Percentiles rank a stretch among this genome's conserved stretches.
Evolutionary conservation across 2,113 vertebrate species (phyloP).

Genomic region (Eubucco bourcierii): DNA sequence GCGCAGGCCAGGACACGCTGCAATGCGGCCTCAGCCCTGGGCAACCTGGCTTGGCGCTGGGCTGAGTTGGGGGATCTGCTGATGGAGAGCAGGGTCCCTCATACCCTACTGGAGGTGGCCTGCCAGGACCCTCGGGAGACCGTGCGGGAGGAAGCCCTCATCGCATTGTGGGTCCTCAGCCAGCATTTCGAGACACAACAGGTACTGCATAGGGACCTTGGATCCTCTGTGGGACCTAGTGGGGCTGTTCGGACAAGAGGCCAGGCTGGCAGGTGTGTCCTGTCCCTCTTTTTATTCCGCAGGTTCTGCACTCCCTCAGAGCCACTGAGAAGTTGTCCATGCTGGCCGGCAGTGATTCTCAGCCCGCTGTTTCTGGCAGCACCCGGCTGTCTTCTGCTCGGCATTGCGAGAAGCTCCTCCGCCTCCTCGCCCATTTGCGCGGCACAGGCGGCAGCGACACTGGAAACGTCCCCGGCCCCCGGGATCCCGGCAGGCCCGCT

Average conservation of each 20-base stretch:
- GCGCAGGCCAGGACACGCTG: slow-evolving; percentile 61
- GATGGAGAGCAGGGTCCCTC: slow-evolving; percentile 58
- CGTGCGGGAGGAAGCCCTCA: slow-evolving; percentile 73
- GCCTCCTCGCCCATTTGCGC: slow-evolving; percentile 41
- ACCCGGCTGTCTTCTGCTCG: slow-evolving; percentile 10
- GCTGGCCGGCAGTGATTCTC: slow-evolving; percentile 4
- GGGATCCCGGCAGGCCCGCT: accelerated
- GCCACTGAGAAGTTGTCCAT: slow-evolving; percentile 68
- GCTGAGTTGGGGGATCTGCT: slow-evolving; percentile 55
- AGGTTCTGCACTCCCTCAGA: slow-evolving; percentile 75
- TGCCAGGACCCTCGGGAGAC: slow-evolving; percentile 66
- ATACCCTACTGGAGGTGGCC: slow-evolving; percentile 68
- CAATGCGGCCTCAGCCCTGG: slow-evolving; percentile 72
- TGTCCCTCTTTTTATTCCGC: background rate
- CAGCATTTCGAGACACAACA: slow-evolving; percentile 65
- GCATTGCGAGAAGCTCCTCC: slow-evolving; percentile 69
- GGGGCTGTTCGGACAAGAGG: background rate
- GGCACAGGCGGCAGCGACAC: background rate
- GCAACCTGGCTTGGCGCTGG: slow-evolving; percentile 67
- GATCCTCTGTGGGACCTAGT: background rate
- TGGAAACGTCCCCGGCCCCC: background rate
- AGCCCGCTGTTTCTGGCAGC: background rate
- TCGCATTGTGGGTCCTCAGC: slow-evolving; percentile 69
- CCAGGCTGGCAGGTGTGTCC: background rate
- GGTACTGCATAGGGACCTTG: slow-evolving; percentile 35